Conservation (phyloP, 2,797 vertebrate species). For the Carapus acus region DNA sequence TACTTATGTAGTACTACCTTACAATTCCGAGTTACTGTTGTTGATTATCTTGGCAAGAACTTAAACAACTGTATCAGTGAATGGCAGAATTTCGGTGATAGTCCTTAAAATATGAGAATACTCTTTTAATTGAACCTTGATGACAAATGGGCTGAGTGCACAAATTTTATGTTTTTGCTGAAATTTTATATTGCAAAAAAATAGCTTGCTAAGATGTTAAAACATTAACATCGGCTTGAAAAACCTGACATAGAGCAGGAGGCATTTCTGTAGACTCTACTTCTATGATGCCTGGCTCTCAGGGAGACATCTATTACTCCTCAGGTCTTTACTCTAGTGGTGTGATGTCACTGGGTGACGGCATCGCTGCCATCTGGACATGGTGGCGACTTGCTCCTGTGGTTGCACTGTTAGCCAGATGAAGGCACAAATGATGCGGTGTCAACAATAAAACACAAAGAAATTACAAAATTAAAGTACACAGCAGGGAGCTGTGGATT, state of each 20-base stretch:
- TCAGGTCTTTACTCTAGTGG: conserved; percentile 41
- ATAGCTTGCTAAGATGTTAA: background rate
- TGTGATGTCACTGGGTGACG: conserved; percentile 59
- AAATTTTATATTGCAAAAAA: background rate
- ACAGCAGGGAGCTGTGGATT: conserved; percentile 6
- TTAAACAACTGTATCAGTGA: too few species aligned
- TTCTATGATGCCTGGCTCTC: conserved; percentile 9
- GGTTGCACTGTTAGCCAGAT: conserved; percentile 38
- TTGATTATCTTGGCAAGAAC: too few species aligned
- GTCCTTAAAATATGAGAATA: background rate
- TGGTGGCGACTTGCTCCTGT: conserved; percentile 55
- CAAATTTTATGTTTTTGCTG: background rate
- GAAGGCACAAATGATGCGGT: conserved; percentile 45
- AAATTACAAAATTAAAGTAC: conserved; percentile 4
- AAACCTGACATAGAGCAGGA: background rate
- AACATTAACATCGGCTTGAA: background rate
- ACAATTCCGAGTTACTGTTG: too few species aligned
- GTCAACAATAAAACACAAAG: conserved; percentile 52
- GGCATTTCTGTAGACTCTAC: conserved; percentile 2
- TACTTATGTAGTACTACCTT: too few species aligned
- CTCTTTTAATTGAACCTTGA: too few species aligned
- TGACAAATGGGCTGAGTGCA: too few species aligned
- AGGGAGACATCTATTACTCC: conserved; percentile 22
- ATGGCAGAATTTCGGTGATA: too few species aligned
- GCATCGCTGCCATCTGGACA: conserved; percentile 59